Percentiles rank a stretch among this genome's conserved stretches.
Conservation (phyloP, 2,113 vertebrate genomes). For the Clinocottus analis region DNA sequence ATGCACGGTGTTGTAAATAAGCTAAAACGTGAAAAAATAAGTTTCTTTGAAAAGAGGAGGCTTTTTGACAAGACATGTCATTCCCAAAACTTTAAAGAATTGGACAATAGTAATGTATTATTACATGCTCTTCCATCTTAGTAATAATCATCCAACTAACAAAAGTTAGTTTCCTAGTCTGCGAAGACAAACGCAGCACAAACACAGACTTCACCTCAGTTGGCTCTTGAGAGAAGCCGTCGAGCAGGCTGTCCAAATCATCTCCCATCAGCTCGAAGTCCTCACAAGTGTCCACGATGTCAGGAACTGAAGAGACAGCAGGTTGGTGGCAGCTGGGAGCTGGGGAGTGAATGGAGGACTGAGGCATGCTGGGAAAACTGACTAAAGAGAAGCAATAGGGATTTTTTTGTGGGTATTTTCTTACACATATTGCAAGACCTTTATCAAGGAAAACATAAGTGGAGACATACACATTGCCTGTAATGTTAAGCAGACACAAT, state of each 20-base stretch:
- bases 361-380: slow-evolving; percentile 64
- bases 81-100: too few relatives aligned
- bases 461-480: neutral
- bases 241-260: slow-evolving; percentile 92
- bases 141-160: neutral
- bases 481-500: neutral
- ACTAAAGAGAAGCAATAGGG: slow-evolving; percentile 44
- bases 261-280: slow-evolving; percentile 92
- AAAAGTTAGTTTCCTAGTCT: neutral
- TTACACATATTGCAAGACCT: slow-evolving; percentile 10
- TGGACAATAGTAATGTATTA: too few relatives aligned
- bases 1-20: too few relatives aligned
- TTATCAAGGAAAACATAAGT: neutral
- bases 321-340: slow-evolving; percentile 54
- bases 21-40: too few relatives aligned
- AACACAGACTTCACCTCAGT: slow-evolving; percentile 79
- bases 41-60: too few relatives aligned
- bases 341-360: slow-evolving; percentile 61
- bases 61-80: too few relatives aligned
- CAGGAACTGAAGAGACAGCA: slow-evolving; percentile 29
- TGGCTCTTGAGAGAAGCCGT: slow-evolving; percentile 81
- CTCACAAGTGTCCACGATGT: slow-evolving; percentile 79
- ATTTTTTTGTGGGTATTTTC: slow-evolving; percentile 14
- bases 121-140: too few relatives aligned
- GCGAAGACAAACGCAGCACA: neutral